Base-by-base conservation (phyloP, 2,113 vertebrate species). In the Pelecanus crispus region DNA sequence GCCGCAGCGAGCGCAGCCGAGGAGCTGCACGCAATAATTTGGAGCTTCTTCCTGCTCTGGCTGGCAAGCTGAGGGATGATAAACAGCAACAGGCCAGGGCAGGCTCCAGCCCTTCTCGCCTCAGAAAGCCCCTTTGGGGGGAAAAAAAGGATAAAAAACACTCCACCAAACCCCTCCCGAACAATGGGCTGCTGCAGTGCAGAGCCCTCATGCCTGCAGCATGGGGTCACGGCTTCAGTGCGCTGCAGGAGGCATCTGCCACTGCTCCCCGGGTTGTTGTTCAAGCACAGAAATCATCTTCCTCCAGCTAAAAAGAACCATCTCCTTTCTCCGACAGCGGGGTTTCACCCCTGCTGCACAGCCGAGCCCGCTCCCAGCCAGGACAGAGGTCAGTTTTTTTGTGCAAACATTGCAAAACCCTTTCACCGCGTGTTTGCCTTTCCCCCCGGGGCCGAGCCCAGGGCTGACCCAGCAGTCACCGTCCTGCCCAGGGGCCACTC, bases 291-390 rank as follows among this genome's bases (percentile, higher is more conserved):
- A 44, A 38, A 31, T 7, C 13, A 0, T 10, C 59, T 8, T 59
- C 45, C 25, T 18, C 2, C 13, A 10, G 28, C 61, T 1, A 5
- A 8, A 53, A 42, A 16, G 10, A 6, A 10, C 52, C 17, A 3
- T 6, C n/a, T 21, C 14, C 13, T 16, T 4, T 13, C 44, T 10
- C n/a, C 6, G 0, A 11, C 3, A 34, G 42, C 1, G 0, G 34
- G 11, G 11, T 53, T n/a, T 16, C 2, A 0, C 5, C 31, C 50
- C 6, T 3, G 0, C 17, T 2, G 0, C 17, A 3, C 21, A 20
- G 52, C 82, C 8, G 9, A 38, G 31, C 7, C 29, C 0, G 1
- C 34, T 10, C 15, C 1, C 0, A 0, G 28, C 28, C 28, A 4
- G 44, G 50, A 18, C 56, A 58, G 17, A 45, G 78, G 38, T 34